Base-by-base conservation (phyloP, 2,797 vertebrate species). In the Sebastes iracundus region DNA sequence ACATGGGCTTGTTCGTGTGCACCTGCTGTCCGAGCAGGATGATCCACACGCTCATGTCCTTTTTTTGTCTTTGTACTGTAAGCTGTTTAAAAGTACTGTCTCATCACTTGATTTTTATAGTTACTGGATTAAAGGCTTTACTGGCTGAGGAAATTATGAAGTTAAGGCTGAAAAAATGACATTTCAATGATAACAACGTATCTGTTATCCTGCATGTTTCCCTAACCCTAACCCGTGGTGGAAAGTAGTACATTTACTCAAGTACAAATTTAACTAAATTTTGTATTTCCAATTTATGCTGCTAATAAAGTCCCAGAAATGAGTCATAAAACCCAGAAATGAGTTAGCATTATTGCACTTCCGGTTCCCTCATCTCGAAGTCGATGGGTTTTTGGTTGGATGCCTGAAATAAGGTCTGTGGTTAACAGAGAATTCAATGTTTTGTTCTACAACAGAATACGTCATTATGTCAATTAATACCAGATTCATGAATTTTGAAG, bases 101-200 rank as follows among this genome's bases (percentile, higher is more conserved):
- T 22, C 60, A 49, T 27, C 52, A 49, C 13, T 66, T 8, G 0
- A 33, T 67, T 73, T 73, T 61, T 30, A 61, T 32, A 62, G 32
- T 72, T 73, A 65, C 10, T 22, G 67, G 42, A 76, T 75, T 52
- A 33, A 30, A 64, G 53, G 38, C 52, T 83, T 25, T 4, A 35
- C 22, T 14, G 27, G 42, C 13, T 46, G 13, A 61, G 25, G 55
- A 53, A 16, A 14, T 20, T 53, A 13, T 6, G 52, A 18, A 53
- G 52, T 53, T 49, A 49, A 49, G 6, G 7, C 14, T 61, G 49
- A n/a, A 32, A 10, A 61, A 28, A 14, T 12, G 30, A 35, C 32
- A 42, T 56, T 38, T 46, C 4, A 46, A 14, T 64, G 6, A 20
- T 27, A 55, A n/a, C 18, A 32, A 27, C 1, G 7, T 16, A 6